Evolutionary conservation across 2,888 invertebrate genomes (phyloP), one percentile per base, ranked within the genome.

Genomic region (Tineola bisselliella): DNA sequence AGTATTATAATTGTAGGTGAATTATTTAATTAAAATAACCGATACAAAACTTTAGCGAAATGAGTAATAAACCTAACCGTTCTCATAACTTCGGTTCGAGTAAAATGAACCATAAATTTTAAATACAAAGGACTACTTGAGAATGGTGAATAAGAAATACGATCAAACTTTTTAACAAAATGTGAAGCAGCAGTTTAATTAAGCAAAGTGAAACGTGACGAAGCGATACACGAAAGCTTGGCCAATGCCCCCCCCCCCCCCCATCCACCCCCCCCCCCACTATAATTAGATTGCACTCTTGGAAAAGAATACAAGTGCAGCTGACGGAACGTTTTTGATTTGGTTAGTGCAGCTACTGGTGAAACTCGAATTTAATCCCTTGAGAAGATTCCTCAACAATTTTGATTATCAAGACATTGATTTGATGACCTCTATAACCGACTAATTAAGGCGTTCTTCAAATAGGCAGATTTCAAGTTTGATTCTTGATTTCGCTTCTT

Each of bases 181-280:
- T 71, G 65, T 69, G 69, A 64, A 65, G 64, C 68, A 74, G 75
- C 74, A 75, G 71, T 78, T 79, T 77, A 75, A 80, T 79, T 77
- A 77, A 69, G 75, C 68, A 70, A 70, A 80, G 76, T 76, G 73
- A 71, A 67, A 74, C 75, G 75, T 76, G 77, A 76, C 70, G 70
- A 74, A 74, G 74, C 67, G 67, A 70, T 70, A 48, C 60, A 48
- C 48, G 48, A 60, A 30, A 13, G 60, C 48, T 58, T 60, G 59
- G 60, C 60, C 13, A 44, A 30, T 48, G 25, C 13, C 18, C 59
- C 43, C 59, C 43, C 25, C 54, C 54, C 12, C 43, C 25, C 54
- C 54, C 12, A 8, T n/a, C n/a, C n/a, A n/a, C n/a, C 13, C 18
- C 59, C 43, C 59, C 43, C 25, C 54, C 54, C 12, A 8, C 54